Conservation (phyloP, 2,888 invertebrate species). For the Sylvicola cinctus region DNA sequence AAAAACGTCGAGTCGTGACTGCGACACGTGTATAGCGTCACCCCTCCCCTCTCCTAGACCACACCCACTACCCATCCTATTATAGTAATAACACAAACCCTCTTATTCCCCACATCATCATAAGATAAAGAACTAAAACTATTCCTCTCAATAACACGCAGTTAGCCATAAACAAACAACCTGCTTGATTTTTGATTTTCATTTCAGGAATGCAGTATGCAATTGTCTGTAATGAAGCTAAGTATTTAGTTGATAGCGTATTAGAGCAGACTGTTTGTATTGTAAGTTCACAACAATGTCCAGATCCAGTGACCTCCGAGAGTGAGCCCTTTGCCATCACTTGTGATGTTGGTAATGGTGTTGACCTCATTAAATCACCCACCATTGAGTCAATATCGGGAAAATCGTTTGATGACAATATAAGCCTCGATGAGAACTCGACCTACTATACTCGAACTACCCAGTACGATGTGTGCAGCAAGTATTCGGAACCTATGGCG, state of each 20-base stretch:
- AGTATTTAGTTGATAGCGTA: slow-evolving; percentile 21
- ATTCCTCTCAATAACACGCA: too few relatives aligned
- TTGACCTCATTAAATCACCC: slow-evolving; percentile 23
- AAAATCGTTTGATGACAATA: slow-evolving; percentile 24
- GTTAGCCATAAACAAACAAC: too few relatives aligned
- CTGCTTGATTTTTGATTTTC: not conserved
- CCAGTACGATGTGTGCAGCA: slow-evolving; percentile 12
- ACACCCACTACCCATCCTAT: too few relatives aligned
- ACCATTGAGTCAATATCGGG: slow-evolving; percentile 25
- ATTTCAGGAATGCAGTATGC: slow-evolving; percentile 5
- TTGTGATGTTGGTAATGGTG: slow-evolving; percentile 19
- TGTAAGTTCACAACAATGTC: slow-evolving; percentile 15
- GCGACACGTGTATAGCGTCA: too few relatives aligned
- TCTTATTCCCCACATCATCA: too few relatives aligned
- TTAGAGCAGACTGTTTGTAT: slow-evolving; percentile 22
- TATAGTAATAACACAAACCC: too few relatives aligned
- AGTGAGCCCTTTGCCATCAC: slow-evolving; percentile 25
- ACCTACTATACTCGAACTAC: not conserved
- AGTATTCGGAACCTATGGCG: too few relatives aligned
- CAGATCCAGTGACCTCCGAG: slow-evolving; percentile 13
- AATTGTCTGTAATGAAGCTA: slow-evolving; percentile 20
- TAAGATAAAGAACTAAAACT: too few relatives aligned
- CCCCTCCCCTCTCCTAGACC: too few relatives aligned
- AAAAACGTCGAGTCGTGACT: too few relatives aligned
- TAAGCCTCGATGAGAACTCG: slow-evolving; percentile 14